Evolutionary conservation across 2,888 invertebrate species (phyloP), one percentile per base, ranked within the genome.

Genomic region (Lepidochrysops patricia): DNA sequence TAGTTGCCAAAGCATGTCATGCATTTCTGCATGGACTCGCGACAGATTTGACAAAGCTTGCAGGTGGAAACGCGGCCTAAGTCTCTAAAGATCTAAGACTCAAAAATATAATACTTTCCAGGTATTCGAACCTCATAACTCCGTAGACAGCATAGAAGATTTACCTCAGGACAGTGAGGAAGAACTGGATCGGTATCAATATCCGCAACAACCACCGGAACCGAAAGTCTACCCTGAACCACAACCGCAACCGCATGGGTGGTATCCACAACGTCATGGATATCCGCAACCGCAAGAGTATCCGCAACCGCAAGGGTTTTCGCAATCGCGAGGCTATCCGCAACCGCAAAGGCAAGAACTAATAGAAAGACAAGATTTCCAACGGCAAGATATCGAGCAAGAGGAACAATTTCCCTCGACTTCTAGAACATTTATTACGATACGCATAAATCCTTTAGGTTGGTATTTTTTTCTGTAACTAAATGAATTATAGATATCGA

Each of bases 361-460:
- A n/a, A n/a, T n/a, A n/a, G n/a, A n/a, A n/a, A n/a, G n/a, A n/a
- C n/a, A n/a, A n/a, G n/a, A 29, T 29, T 7, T 29, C 9, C 19
- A 43, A 43, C 4, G 4, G 4, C 43, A 19, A 9, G 9, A 43
- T 6, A 2, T 15, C 2, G 37, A 37, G 13, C 7, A n/a, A 27
- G 27, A 52, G n/a, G 15, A 27, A 15, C 15, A 4, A 9, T 15
- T 6, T 1, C 52, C 27, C 7, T 29, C 52, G 3, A 13, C 27
- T 26, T 26, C 26, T 0, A 52, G 27, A 27, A 27, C 26, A 27
- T 52, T 52, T 4, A 29, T 52, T 13, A 52, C 52, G 0, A 52
- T 52, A 27, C 52, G 27, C 1, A 27, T 52, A 15, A 52, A 52
- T 27, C 52, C 52, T 13, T 15, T 52, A 29, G 52, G 52, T 52